Evolutionary conservation across 2,113 vertebrate species (phyloP), one percentile per base, ranked within the genome.

Genomic region (Columba livia): DNA sequence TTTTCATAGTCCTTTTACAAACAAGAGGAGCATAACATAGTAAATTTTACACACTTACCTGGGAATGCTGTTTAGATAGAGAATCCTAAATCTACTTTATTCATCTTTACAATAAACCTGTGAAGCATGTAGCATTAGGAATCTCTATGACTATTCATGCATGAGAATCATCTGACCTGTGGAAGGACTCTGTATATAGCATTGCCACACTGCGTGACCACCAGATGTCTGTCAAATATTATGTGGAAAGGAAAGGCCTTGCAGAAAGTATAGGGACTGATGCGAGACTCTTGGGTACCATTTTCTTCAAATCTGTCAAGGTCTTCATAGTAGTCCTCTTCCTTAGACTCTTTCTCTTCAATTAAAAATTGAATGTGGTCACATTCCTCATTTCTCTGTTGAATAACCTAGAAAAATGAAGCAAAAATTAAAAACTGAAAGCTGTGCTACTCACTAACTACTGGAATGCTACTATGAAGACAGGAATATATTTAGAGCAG

Each of bases 321-420:
- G 77, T 99, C 99, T 97, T 99, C 99, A 81, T 99, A 99, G 91
- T 99, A 99, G 20, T 99, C 99, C 95, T 99, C 99, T 95, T 99
- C 99, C 96, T 99, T 99, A 3, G 99, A 99, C 60, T 99, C 99
- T 70, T 99, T 99, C 95, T 99, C 99, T 97, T 99, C 99, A 71
- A 99, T 99, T 97, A 99, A 98, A 97, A 99, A 99, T 91, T 99
- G 99, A 94, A 99, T 99, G 93, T 99, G 99, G 86, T 99, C 99
- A 90, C 99, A 99, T 75, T 99, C 99, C 90, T 99, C 99, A 83
- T 98, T 99, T 98, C 99, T 99, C 48, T 98, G 99, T 89, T 99
- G 99, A 97, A 99, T 98, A 95, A 99, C 99, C 99, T 99, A 62
- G 47, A 48, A 56, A 94, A 97, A 85, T 16, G 1, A 72, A 65